Evolutionary conservation across 2,888 invertebrate species (phyloP).

Genomic region (Mechanitis messenoides): DNA sequence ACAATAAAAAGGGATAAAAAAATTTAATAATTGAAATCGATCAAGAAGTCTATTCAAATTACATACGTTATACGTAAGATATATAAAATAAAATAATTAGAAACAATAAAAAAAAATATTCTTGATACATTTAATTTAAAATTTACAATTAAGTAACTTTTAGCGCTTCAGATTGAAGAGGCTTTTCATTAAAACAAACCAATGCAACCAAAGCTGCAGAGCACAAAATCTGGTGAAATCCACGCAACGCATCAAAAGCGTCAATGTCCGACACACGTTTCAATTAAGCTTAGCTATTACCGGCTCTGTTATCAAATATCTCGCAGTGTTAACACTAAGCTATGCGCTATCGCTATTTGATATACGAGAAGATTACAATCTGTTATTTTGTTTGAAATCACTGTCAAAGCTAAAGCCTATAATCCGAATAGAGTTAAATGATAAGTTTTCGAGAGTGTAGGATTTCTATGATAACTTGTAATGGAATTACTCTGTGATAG

Average conservation of each 20-base stretch:
- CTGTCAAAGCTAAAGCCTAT: conserved; percentile 27
- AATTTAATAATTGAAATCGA: no score
- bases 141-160: no score
- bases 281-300: conserved; percentile 25
- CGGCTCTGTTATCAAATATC: conserved; percentile 26
- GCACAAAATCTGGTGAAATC: conserved; percentile 9
- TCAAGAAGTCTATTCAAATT: no score
- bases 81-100: no score
- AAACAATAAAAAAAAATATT: no score
- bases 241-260: conserved; percentile 1
- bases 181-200: conserved; percentile 6
- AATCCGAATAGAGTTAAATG: conserved; percentile 25
- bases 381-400: conserved; percentile 26
- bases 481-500: conserved; percentile 13
- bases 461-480: conserved; percentile 17
- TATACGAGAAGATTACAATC: conserved; percentile 24
- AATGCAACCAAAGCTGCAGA: background rate
- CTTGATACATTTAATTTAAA: no score
- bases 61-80: no score
- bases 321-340: conserved; percentile 21
- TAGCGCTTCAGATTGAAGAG: no score
- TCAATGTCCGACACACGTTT: conserved; percentile 21
- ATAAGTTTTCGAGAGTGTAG: conserved; percentile 21
- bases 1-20: no score
- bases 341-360: conserved; percentile 25